Evolutionary conservation across 2,113 vertebrate genomes (phyloP).

Genomic region (Indicator maculatus): DNA sequence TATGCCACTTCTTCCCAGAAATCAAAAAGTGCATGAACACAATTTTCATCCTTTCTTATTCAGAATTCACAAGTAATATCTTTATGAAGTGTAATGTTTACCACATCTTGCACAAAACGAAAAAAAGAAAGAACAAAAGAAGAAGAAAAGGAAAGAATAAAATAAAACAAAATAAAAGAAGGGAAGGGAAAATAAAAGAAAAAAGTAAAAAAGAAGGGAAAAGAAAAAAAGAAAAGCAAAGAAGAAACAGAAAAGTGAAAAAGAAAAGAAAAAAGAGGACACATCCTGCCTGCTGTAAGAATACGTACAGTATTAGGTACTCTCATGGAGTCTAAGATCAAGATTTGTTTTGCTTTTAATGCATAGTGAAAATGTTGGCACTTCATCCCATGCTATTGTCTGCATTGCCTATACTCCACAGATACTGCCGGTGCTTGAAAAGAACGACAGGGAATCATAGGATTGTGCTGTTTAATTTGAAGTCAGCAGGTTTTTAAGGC

Average conservation of each 20-base stretch:
- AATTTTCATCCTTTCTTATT: conserved; percentile 47
- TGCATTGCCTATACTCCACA: conserved; percentile 67
- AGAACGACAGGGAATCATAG: conserved; percentile 73
- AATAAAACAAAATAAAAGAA: not conserved
- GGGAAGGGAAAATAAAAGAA: not conserved
- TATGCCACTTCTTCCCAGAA: conserved; percentile 46
- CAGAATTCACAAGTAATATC: conserved; percentile 14
- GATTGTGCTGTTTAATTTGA: conserved; percentile 87
- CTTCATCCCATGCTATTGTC: conserved; percentile 52
- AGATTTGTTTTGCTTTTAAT: conserved; percentile 43
- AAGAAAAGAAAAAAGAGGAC: not conserved
- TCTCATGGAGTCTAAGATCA: conserved; percentile 17
- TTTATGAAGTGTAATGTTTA: conserved; percentile 57
- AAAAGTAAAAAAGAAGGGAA: not conserved
- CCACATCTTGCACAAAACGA: not conserved
- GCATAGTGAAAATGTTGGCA: conserved; percentile 53
- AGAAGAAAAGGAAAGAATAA: not conserved
- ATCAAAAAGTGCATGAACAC: conserved; percentile 54
- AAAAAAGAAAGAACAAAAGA: not conserved
- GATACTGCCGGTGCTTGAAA: conserved; percentile 69
- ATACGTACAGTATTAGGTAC: conserved; percentile 13
- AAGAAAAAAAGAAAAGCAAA: not conserved
- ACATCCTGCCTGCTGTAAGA: not conserved
- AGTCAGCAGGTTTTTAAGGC: conserved; percentile 97
- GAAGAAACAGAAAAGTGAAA: too few species aligned